These are phyloP conservation scores for Sthenelais limicola DNA, from an alignment of 2,888 invertebrate species.

Conservation along the genomic window DNA sequence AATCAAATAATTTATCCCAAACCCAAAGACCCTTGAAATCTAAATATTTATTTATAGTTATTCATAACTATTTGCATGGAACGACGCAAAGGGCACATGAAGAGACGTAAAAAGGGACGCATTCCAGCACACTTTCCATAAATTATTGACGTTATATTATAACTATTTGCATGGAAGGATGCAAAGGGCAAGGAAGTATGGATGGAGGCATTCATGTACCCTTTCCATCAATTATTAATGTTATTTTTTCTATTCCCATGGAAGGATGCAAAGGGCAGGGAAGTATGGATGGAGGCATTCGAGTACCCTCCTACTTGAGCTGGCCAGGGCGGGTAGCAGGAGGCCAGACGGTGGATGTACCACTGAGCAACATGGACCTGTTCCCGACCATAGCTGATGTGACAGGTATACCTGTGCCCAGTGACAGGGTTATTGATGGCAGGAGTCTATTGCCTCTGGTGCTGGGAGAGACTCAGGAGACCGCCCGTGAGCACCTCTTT, in stretches of 20 bases:
- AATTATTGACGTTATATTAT: no score
- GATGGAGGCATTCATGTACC: slow-evolving; percentile 72
- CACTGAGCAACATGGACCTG: neutral
- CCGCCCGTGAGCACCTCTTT: slow-evolving; percentile 66
- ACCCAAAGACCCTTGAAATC: no score
- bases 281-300: neutral
- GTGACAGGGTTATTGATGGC: neutral
- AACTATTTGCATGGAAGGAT: no score
- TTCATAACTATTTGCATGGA: no score
- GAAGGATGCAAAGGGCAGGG: neutral
- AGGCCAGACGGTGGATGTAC: neutral
- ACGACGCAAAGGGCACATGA: no score
- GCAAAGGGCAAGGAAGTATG: slow-evolving; percentile 66
- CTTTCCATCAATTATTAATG: no score
- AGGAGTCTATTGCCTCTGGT: slow-evolving; percentile 65
- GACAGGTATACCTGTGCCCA: neutral
- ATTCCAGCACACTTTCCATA: no score
- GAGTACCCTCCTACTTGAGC: neutral
- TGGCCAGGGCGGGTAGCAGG: neutral
- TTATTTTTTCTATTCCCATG: no score
- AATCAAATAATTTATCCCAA: no score
- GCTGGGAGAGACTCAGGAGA: slow-evolving; percentile 49
- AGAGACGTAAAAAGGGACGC: no score
- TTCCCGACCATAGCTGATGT: neutral
- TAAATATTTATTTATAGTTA: no score